Evolutionary conservation across 1,140 invertebrate species (phyloP).

Genomic region (Sitophilus oryzae): DNA sequence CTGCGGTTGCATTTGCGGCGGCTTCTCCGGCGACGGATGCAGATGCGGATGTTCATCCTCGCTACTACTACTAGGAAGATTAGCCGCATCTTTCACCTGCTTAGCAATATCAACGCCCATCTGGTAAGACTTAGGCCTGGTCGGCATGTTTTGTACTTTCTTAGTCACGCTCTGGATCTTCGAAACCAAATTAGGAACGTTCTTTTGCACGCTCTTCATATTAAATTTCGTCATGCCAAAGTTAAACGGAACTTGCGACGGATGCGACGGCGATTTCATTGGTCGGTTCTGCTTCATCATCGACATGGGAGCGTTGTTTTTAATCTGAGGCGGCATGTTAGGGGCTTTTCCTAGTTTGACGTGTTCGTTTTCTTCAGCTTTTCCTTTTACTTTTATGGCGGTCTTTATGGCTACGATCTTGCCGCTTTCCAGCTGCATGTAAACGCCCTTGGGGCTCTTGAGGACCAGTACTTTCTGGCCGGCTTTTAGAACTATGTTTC

Average conservation of each 20-base stretch:
- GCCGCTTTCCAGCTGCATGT: slow-evolving; percentile 91
- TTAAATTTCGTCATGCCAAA: slow-evolving; percentile 38
- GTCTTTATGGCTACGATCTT: slow-evolving; percentile 93
- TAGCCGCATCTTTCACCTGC: neutral
- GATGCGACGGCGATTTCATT: slow-evolving; percentile 42
- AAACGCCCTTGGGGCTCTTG: slow-evolving; percentile 91
- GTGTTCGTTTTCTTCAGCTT: slow-evolving; percentile 46
- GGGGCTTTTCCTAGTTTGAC: slow-evolving; percentile 14
- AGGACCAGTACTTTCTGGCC: slow-evolving; percentile 91
- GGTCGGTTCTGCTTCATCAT: slow-evolving; percentile 51
- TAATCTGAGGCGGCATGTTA: slow-evolving; percentile 51
- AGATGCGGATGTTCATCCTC: slow-evolving; percentile 26
- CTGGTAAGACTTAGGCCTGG: slow-evolving; percentile 42
- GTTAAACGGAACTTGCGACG: slow-evolving; percentile 30
- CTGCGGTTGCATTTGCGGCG: neutral
- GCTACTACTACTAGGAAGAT: slow-evolving; percentile 18
- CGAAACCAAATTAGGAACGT: slow-evolving; percentile 40
- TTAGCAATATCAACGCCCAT: slow-evolving; percentile 38
- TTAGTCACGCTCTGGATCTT: slow-evolving; percentile 32
- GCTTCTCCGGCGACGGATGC: neutral
- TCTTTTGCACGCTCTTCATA: slow-evolving; percentile 40
- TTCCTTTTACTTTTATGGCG: slow-evolving; percentile 62
- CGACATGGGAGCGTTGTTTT: slow-evolving; percentile 60
- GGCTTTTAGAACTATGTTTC: slow-evolving; percentile 80
- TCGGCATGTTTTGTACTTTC: slow-evolving; percentile 30